These are phyloP conservation scores for Oscheius sp. DNA, from an alignment of 2,888 invertebrate species.

Conservation along the genomic window DNA sequence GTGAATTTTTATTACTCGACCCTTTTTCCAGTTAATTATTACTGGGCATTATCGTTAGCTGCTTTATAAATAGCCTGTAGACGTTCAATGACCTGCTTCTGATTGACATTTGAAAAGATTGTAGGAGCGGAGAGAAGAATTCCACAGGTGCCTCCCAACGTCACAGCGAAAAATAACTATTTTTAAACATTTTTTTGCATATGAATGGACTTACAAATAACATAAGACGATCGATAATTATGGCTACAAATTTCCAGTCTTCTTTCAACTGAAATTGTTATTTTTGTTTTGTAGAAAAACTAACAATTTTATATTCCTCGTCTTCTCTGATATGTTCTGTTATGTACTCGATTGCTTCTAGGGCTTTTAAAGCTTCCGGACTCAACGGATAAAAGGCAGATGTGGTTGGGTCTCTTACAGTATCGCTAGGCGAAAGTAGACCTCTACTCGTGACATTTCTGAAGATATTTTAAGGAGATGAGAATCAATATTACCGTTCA, in stretches of 20 bases:
- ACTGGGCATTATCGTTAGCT: no score
- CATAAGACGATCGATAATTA: constrained; percentile 73
- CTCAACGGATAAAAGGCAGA: constrained; percentile 42
- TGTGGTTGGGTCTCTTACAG: constrained; percentile 40
- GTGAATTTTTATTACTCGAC: no score
- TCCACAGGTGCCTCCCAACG: no score
- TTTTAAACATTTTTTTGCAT: no score
- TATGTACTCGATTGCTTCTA: constrained; percentile 64
- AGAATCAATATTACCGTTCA: background rate
- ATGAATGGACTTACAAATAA: constrained; percentile 74
- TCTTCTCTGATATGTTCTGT: constrained; percentile 64
- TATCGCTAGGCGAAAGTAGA: no score
- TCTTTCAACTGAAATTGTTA: background rate
- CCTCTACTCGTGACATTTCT: no score
- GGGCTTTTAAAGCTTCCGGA: constrained; percentile 30
- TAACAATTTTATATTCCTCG: constrained; percentile 64
- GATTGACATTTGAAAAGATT: no score
- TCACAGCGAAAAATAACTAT: no score
- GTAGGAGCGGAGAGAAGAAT: no score
- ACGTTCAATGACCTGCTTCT: no score
- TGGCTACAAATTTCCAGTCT: constrained; percentile 68
- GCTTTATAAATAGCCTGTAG: no score
- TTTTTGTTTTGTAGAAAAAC: background rate
- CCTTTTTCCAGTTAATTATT: no score
- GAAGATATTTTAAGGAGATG: background rate